Evolutionary conservation across 2,797 vertebrate genomes (phyloP).

Genomic region (Anolis apletophallus): DNA sequence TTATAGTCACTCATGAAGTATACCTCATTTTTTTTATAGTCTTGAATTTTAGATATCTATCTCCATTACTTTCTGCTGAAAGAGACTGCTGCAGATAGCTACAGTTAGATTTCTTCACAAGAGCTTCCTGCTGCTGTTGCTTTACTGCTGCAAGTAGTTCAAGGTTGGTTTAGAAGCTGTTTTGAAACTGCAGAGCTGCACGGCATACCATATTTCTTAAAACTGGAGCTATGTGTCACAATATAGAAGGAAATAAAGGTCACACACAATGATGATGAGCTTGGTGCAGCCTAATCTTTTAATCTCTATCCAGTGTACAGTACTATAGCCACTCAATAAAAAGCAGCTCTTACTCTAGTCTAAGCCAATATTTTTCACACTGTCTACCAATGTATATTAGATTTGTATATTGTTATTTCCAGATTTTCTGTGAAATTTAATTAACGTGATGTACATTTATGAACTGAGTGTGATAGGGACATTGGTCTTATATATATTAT

Average conservation of each 20-base stretch:
- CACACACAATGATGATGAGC: not conserved
- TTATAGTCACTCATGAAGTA: not conserved
- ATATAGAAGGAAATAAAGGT: not conserved
- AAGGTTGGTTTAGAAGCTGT: not conserved
- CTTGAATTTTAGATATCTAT: not conserved
- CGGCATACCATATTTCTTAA: not conserved
- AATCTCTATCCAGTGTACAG: not conserved
- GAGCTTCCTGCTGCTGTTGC: not conserved
- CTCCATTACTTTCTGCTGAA: too few species aligned
- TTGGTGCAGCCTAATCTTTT: not conserved
- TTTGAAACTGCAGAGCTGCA: not conserved
- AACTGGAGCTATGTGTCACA: not conserved
- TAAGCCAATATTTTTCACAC: not conserved
- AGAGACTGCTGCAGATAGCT: too few species aligned
- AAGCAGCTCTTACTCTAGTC: not conserved
- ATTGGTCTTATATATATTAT: not conserved
- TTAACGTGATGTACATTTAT: not conserved
- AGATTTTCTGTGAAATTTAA: not conserved
- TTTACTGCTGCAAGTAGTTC: not conserved
- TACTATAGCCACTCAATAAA: not conserved
- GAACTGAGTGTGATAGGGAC: not conserved
- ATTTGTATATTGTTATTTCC: not conserved
- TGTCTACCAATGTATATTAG: not conserved
- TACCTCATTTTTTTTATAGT: not conserved
- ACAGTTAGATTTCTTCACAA: too few species aligned